A percentile compares a stretch with the other conserved stretches of the same genome.
phyloP scores from a whole-genome alignment of 2,888 invertebrate genomes.

The Sarcophaga carnaria region DNA sequence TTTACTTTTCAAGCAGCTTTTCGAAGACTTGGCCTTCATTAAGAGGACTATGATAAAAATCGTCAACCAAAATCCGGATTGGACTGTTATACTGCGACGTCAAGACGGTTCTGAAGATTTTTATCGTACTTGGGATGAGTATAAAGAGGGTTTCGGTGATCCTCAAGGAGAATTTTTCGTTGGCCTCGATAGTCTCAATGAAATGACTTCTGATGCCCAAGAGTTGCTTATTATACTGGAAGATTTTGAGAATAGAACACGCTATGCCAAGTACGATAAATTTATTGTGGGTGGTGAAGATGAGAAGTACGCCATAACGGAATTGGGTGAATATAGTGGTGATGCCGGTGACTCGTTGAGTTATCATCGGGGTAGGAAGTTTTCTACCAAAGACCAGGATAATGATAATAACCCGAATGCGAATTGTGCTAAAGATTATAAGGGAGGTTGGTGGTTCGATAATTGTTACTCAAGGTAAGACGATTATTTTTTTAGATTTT shows the following conservation, averaged over 20 bases:
- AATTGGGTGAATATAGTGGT: slow-evolving; percentile 49
- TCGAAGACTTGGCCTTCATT: slow-evolving; percentile 21
- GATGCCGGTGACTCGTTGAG: slow-evolving; percentile 54
- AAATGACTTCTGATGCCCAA: slow-evolving; percentile 39
- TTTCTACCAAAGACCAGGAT: slow-evolving; percentile 57
- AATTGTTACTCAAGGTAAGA: slow-evolving; percentile 54
- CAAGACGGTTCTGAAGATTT: slow-evolving; percentile 52
- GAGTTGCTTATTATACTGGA: slow-evolving; percentile 43
- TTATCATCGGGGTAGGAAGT: slow-evolving; percentile 43
- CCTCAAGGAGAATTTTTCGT: slow-evolving; percentile 48
- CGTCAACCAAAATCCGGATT: slow-evolving; percentile 32
- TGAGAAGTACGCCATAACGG: slow-evolving; percentile 46
- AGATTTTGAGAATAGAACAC: slow-evolving; percentile 45
- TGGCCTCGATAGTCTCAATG: slow-evolving; percentile 37
- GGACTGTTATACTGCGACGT: slow-evolving; percentile 42
- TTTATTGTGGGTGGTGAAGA: slow-evolving; percentile 43
- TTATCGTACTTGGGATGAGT: slow-evolving; percentile 47
- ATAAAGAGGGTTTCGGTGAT: slow-evolving; percentile 52
- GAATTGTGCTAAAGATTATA: slow-evolving; percentile 52
- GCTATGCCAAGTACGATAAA: slow-evolving; percentile 49
- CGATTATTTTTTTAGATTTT: background rate
- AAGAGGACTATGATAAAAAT: slow-evolving; percentile 37
- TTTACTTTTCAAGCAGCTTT: background rate
- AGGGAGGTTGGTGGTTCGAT: slow-evolving; percentile 57
- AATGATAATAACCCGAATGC: slow-evolving; percentile 46